Evolutionary conservation across 2,113 vertebrate species (phyloP).

Genomic region (Catagonus wagneri): DNA sequence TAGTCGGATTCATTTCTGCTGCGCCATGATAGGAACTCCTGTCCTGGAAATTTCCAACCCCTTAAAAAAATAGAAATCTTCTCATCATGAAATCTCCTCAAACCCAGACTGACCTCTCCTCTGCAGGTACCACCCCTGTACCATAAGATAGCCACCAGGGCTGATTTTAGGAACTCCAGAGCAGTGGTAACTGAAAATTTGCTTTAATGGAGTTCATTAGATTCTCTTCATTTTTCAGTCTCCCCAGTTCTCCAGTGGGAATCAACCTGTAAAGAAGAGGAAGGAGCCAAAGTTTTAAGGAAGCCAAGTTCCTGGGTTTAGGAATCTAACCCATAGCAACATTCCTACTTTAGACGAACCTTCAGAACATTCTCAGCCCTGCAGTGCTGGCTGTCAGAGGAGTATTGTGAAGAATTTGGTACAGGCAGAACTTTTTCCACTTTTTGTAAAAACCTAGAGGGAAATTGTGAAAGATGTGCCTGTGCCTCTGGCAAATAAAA

Average conservation of each 20-base stretch:
- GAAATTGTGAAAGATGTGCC: neutral
- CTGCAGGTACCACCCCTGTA: neutral
- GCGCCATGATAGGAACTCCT: too few relatives aligned
- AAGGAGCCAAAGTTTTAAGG: neutral
- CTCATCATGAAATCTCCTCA: neutral
- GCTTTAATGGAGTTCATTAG: neutral
- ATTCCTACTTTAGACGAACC: neutral
- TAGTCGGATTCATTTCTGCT: too few relatives aligned
- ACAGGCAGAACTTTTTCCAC: neutral
- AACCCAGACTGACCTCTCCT: neutral
- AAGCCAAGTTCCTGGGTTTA: neutral
- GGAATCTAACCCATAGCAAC: neutral
- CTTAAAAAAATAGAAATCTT: neutral
- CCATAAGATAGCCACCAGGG: rapidly evolving
- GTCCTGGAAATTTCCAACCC: neutral
- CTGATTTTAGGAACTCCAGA: neutral
- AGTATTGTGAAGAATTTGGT: neutral
- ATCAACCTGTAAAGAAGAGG: neutral
- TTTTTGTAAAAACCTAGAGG: neutral
- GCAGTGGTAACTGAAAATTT: neutral
- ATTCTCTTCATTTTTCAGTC: neutral
- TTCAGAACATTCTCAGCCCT: neutral
- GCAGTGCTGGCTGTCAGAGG: neutral
- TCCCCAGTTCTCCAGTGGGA: neutral
- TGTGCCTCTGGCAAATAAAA: neutral